phyloP scores from a whole-genome alignment of 2,888 invertebrate genomes.

The Pemphredon lugubris region DNA sequence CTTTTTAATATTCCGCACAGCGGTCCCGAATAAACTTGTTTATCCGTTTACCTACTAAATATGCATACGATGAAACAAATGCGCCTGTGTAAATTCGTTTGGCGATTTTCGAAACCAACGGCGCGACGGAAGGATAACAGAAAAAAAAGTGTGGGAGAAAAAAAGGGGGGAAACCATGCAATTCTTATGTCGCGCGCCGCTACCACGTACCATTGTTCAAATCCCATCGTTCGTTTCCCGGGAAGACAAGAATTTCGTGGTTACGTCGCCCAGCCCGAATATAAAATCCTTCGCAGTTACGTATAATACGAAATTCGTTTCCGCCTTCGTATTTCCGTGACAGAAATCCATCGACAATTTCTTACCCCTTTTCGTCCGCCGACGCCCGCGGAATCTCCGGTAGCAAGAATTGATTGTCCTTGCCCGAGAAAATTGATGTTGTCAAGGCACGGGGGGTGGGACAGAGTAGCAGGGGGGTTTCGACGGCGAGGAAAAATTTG shows the following conservation, averaged over 20 bases:
- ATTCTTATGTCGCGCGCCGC: neutral
- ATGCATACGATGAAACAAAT: slow-evolving; percentile 1
- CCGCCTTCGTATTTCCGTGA: slow-evolving; percentile 1
- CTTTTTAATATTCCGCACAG: neutral
- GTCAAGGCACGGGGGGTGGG: slow-evolving; percentile 15
- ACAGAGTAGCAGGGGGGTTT: too few relatives aligned
- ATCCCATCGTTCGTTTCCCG: neutral
- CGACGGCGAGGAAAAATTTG: slow-evolving; percentile 22
- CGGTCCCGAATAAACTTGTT: neutral
- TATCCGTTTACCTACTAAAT: neutral
- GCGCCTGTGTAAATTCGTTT: neutral
- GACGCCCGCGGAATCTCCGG: slow-evolving; percentile 16
- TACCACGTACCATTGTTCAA: neutral
- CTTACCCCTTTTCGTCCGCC: neutral
- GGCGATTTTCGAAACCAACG: neutral
- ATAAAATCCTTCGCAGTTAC: neutral
- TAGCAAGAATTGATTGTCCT: slow-evolving; percentile 48
- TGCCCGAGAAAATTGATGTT: slow-evolving; percentile 42
- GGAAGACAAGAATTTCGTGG: neutral
- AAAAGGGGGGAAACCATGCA: too few relatives aligned
- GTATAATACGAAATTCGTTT: too few relatives aligned
- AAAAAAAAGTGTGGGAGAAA: too few relatives aligned
- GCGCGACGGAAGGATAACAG: neutral
- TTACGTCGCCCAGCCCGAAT: neutral
- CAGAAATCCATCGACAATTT: slow-evolving; percentile 41